A percentile compares a stretch with the other conserved stretches of the same genome.
Evolutionary conservation across 1,140 invertebrate species (phyloP).

Genomic region (Bombyx mori): DNA sequence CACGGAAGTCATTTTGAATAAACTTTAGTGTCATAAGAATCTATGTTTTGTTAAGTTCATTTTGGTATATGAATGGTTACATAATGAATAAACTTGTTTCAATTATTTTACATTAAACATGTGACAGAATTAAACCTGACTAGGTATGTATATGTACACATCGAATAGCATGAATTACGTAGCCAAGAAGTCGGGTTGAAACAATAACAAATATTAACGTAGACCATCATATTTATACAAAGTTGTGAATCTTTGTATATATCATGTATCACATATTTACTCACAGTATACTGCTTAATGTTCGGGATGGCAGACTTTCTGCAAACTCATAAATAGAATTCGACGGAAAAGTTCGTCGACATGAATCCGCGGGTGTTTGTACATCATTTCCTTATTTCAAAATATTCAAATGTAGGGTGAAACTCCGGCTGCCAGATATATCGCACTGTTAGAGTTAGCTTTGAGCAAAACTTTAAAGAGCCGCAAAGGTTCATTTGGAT

Average conservation of each 20-base stretch:
- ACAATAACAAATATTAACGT: no score
- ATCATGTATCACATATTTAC: neutral
- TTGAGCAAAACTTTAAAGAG: conserved; percentile 55
- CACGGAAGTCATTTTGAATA: no score
- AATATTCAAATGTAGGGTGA: conserved; percentile 36
- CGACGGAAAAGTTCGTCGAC: conserved; percentile 28
- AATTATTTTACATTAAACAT: no score
- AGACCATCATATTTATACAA: neutral
- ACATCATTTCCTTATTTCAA: conserved; percentile 40
- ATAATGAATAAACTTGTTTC: no score
- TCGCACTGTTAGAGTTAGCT: conserved; percentile 36
- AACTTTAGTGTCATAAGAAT: no score
- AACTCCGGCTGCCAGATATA: conserved; percentile 28
- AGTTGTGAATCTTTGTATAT: neutral
- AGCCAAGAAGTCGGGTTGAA: no score
- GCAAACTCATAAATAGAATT: conserved; percentile 26
- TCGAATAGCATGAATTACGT: no score
- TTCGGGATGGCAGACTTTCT: conserved; percentile 13
- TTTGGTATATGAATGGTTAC: no score
- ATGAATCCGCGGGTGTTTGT: conserved; percentile 29
- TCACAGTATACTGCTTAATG: conserved; percentile 4
- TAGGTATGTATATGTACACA: no score
- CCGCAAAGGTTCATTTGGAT: conserved; percentile 63
- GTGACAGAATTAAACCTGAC: no score
- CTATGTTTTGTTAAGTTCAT: no score